Conservation (phyloP, 2,888 invertebrate species). For the Diplazon laetatorius region DNA sequence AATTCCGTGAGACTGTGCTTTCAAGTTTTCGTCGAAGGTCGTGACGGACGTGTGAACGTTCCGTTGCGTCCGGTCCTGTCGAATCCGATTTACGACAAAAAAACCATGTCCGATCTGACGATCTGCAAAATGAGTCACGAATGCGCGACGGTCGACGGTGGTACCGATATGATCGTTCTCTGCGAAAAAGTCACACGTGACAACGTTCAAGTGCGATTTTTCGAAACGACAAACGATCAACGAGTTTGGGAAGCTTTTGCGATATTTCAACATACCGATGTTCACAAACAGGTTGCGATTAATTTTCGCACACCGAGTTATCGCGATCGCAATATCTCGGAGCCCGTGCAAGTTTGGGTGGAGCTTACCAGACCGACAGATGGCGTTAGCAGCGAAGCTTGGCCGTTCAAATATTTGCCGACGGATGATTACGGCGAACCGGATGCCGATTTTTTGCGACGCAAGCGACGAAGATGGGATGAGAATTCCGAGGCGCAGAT, state of each 20-base stretch:
- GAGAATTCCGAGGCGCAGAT: slow-evolving; percentile 19
- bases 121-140: slow-evolving; percentile 85
- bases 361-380: slow-evolving; percentile 84
- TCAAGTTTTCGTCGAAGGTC: slow-evolving; percentile 85
- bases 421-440: slow-evolving; percentile 61
- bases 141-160: slow-evolving; percentile 84
- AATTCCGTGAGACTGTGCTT: slow-evolving; percentile 85
- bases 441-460: slow-evolving; percentile 21
- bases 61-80: slow-evolving; percentile 85
- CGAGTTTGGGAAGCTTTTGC: slow-evolving; percentile 84
- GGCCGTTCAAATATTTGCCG: slow-evolving; percentile 83
- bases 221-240: slow-evolving; percentile 83
- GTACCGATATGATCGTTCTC: slow-evolving; percentile 85
- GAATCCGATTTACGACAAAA: slow-evolving; percentile 86
- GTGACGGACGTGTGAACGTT: slow-evolving; percentile 83
- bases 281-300: slow-evolving; percentile 82
- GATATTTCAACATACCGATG: slow-evolving; percentile 84
- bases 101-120: slow-evolving; percentile 84
- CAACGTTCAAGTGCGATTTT: slow-evolving; percentile 85
- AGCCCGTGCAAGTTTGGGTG: slow-evolving; percentile 80
- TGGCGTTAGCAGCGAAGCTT: slow-evolving; percentile 82
- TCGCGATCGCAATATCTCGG: slow-evolving; percentile 77
- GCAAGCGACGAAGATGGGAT: slow-evolving; percentile 50
- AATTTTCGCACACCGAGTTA: slow-evolving; percentile 80
- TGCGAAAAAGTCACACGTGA: slow-evolving; percentile 84